Base-by-base conservation (phyloP, 2,113 vertebrate species). In the Cyanoliseus patagonus region DNA sequence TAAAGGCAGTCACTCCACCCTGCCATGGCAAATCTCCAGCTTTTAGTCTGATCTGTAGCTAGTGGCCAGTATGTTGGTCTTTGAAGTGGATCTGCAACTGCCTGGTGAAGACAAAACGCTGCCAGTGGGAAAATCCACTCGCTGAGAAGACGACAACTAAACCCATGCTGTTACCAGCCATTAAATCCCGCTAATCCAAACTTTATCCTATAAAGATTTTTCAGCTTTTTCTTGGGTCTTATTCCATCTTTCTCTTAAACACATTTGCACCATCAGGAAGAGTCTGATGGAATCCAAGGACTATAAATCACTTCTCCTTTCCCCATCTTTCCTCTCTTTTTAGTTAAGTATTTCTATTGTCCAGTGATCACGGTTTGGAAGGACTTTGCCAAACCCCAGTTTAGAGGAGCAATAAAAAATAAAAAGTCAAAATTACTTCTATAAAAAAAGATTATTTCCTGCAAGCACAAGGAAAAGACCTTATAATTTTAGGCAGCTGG, bases 401-500 rank as follows among this genome's bases (percentile, higher is more conserved):
- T 92, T 80, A 59, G 91, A 85, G 37, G 28, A 59, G 75, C 75
- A 95, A 87, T 72, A 85, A 51, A 75, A 95, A 92, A 95, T 64
- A 90, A 84, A 80, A 94, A 92, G 83, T 80, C 81, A 89, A 86
- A 94, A 94, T 93, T 92, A 84, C 92, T 93, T 97, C 94, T 72
- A 90, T 55, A 88, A 96, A 95, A 94, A 84, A 86, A 94, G 79
- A 91, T 94, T 93, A 95, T 96, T 97, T 97, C 94, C 95, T 89
- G 95, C 93, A 94, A 97, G 93, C 76, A 83, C 52, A 86, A 96
- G 95, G 93, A 96, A 95, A 95, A 96, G 91, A 94, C 91, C 94
- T 97, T 97, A 85, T 88, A 92, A 95, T 95, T 95, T 94, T 90
- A 93, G 95, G 96, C 94, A 96, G 87, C 93, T 95, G 94, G 89